These are phyloP conservation scores for Netelia inedita DNA, from an alignment of 2,888 invertebrate genomes.

Conservation along the genomic window DNA sequence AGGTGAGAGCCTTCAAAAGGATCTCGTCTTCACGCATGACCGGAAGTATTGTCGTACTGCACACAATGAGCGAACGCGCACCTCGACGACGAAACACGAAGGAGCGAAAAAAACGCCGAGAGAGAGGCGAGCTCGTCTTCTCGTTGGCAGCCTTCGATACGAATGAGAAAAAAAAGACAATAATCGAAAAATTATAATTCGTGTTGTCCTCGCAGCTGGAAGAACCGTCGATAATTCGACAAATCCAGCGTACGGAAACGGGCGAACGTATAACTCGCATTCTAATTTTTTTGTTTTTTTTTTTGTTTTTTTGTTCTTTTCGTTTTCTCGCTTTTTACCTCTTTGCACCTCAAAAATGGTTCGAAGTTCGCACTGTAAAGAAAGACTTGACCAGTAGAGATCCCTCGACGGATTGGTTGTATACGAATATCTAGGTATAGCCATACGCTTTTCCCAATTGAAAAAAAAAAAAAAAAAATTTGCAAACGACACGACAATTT, in stretches of 20 bases:
- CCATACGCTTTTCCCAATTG: neutral
- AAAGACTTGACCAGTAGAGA: slow-evolving; percentile 22
- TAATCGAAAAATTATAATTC: too few species aligned
- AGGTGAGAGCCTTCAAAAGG: neutral
- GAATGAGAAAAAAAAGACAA: too few species aligned
- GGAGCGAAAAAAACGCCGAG: neutral
- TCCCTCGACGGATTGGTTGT: neutral
- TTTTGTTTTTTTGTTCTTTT: neutral
- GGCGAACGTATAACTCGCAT: neutral
- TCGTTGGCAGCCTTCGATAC: too few species aligned
- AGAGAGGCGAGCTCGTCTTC: neutral
- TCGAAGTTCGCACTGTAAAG: slow-evolving; percentile 29
- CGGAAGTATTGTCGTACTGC: slow-evolving; percentile 13
- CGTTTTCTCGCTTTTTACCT: slow-evolving; percentile 2
- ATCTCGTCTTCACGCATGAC: slow-evolving; percentile 22
- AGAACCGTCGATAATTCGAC: slow-evolving; percentile 10
- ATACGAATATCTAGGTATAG: slow-evolving; percentile 19
- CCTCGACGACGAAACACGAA: neutral
- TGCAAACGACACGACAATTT: neutral
- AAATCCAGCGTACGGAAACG: slow-evolving; percentile 8
- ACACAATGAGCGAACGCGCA: neutral
- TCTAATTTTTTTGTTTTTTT: neutral
- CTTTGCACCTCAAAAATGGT: slow-evolving; percentile 26
- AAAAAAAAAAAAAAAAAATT: neutral
- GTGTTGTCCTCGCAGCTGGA: neutral